phyloP scores from a whole-genome alignment of 2,113 vertebrate genomes.

The Lonchura striata region DNA sequence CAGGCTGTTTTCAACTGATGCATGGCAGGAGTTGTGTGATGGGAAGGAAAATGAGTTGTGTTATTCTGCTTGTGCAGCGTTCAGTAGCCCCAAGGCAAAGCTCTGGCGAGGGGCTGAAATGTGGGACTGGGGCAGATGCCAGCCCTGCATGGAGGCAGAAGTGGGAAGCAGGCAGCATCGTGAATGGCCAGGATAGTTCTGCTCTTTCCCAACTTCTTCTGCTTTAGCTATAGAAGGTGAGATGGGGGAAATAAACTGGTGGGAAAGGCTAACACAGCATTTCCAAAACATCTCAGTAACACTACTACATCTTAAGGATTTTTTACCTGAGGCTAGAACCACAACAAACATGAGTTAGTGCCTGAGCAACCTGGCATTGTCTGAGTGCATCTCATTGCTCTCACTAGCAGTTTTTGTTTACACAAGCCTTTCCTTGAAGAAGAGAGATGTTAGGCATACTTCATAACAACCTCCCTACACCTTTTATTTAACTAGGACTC shows the following conservation, averaged over 20 bases:
- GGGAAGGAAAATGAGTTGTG: not conserved
- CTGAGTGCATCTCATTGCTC: not conserved
- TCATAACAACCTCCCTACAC: not conserved
- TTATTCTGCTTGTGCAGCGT: not conserved
- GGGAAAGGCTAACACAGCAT: not conserved
- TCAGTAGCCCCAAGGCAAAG: not conserved
- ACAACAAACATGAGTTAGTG: not conserved
- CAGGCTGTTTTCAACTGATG: accelerated
- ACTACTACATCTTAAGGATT: not conserved
- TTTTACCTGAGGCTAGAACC: not conserved
- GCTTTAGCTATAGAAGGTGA: not conserved
- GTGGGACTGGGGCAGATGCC: not conserved
- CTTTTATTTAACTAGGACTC: not conserved
- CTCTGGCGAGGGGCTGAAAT: not conserved
- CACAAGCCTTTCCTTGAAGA: not conserved
- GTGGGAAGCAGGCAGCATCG: not conserved
- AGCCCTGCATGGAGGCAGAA: not conserved
- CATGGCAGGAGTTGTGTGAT: not conserved
- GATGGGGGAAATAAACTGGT: not conserved
- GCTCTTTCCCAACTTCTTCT: not conserved
- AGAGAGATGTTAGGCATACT: not conserved
- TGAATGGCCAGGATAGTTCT: not conserved
- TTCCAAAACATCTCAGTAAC: not conserved
- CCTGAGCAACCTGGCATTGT: not conserved
- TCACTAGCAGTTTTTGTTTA: not conserved